Conservation (phyloP, 2,113 vertebrate genomes). For the Hucho hucho region DNA sequence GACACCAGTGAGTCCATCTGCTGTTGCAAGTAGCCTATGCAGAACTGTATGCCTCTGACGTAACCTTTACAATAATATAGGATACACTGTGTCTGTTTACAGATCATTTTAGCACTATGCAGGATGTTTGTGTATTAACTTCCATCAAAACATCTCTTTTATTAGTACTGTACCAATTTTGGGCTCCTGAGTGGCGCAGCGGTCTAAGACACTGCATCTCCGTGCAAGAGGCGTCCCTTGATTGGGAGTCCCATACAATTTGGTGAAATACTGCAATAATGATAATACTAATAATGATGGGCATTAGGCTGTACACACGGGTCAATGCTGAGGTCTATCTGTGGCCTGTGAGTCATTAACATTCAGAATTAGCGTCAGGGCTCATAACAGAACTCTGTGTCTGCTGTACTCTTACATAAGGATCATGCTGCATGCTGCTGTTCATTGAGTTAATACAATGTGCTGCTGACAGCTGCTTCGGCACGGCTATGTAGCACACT, state of each 20-base stretch:
- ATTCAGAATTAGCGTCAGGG: too few relatives aligned
- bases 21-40: neutral
- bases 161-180: too few relatives aligned
- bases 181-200: too few relatives aligned
- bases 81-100: neutral
- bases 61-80: neutral
- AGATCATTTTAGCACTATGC: too few relatives aligned
- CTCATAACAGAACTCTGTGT: neutral
- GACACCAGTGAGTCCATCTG: neutral
- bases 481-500: neutral
- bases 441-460: constrained; percentile 10
- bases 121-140: too few relatives aligned
- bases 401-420: neutral
- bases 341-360: neutral
- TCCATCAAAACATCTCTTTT: too few relatives aligned
- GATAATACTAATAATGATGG: neutral
- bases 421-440: neutral
- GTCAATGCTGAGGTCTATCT: neutral
- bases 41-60: neutral
- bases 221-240: too few relatives aligned
- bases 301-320: too few relatives aligned
- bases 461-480: constrained; percentile 16
- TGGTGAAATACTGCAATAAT: neutral
- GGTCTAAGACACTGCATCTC: too few relatives aligned
- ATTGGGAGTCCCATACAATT: too few relatives aligned